Evolutionary conservation across 2,113 vertebrate species (phyloP).

Genomic region (Psilopogon haemacephalus): DNA sequence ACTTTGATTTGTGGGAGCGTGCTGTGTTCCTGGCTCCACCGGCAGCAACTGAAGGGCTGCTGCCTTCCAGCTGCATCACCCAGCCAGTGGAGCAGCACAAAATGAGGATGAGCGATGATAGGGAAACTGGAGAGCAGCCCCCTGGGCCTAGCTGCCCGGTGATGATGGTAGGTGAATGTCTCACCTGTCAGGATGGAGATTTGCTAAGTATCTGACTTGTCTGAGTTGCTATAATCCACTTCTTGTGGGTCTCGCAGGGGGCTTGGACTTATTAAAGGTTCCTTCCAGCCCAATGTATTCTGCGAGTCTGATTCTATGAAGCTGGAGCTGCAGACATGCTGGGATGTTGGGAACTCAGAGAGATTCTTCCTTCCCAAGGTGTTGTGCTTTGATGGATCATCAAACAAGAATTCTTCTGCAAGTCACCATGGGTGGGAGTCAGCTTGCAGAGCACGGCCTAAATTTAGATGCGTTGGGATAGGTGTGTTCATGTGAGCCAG

Average conservation of each 20-base stretch:
- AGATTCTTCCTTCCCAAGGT: background rate
- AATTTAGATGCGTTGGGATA: background rate
- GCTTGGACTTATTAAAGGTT: too few species aligned
- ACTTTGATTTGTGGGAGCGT: background rate
- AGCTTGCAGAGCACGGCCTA: background rate
- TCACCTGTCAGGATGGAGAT: background rate
- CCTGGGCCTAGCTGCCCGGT: background rate
- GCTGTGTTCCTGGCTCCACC: background rate
- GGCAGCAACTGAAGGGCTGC: background rate
- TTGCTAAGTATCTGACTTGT: background rate
- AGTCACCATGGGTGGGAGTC: background rate
- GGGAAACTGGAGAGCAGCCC: background rate
- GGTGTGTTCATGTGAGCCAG: background rate
- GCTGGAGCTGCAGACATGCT: fast-evolving
- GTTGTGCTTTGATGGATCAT: background rate
- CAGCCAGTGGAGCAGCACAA: background rate
- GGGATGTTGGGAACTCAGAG: background rate
- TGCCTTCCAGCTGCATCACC: background rate
- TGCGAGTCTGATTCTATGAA: background rate
- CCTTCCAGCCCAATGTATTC: too few species aligned
- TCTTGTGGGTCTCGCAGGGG: background rate
- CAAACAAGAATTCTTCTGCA: background rate
- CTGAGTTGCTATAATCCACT: background rate
- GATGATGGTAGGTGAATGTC: background rate
- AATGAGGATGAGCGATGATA: fast-evolving